Conservation (phyloP, 2,888 invertebrate genomes). For the Dermolepida albohirtum region DNA sequence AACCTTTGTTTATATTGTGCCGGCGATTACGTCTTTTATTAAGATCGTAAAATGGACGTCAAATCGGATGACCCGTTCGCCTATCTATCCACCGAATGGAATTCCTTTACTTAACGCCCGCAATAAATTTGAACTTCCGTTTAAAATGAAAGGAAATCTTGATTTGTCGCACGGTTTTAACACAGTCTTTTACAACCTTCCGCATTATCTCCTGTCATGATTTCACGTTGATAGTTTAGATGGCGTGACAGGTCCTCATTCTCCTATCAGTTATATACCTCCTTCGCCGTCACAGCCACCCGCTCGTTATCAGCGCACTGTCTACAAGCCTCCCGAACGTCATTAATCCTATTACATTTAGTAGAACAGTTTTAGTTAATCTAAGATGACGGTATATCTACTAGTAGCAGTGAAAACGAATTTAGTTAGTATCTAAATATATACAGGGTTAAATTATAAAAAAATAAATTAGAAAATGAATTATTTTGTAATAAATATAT, state of each 20-base stretch:
- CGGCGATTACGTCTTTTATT: slow-evolving; percentile 1
- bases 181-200: slow-evolving; percentile 21
- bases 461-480: too few relatives aligned
- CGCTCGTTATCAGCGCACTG: slow-evolving; percentile 4
- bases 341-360: slow-evolving; percentile 19
- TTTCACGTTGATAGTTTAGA: slow-evolving; percentile 30
- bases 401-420: too few relatives aligned
- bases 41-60: slow-evolving; percentile 19
- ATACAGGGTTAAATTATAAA: too few relatives aligned
- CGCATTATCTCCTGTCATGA: slow-evolving; percentile 23
- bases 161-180: slow-evolving; percentile 33
- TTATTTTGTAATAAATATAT: too few relatives aligned
- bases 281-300: not conserved
- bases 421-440: too few relatives aligned
- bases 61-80: slow-evolving; percentile 20
- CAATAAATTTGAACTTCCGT: slow-evolving; percentile 21
- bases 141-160: slow-evolving; percentile 27
- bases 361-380: slow-evolving; percentile 19
- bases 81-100: not conserved
- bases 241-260: slow-evolving; percentile 18
- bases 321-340: slow-evolving; percentile 23
- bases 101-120: slow-evolving; percentile 17
- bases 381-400: slow-evolving; percentile 8
- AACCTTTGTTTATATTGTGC: slow-evolving; percentile 7
- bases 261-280: slow-evolving; percentile 1